Conservation (phyloP, 1,140 invertebrate species). For the Pseudomyrmex gracilis region DNA sequence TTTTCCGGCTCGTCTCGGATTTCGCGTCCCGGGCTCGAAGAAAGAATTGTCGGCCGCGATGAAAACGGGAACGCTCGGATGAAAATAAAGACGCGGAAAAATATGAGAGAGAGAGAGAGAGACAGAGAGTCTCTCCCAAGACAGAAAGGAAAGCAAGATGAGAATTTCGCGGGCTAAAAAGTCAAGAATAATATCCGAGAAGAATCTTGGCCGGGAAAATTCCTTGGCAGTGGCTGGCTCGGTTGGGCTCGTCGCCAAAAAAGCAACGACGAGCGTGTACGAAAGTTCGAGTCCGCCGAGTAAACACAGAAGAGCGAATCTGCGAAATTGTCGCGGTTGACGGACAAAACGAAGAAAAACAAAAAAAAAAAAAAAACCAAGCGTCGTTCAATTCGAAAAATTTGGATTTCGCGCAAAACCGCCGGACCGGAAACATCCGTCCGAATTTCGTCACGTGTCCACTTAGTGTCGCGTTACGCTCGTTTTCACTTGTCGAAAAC, state of each 20-base stretch:
- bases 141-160: conserved; percentile 43
- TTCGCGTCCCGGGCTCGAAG: conserved; percentile 41
- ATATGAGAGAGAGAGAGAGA: conserved; percentile 56
- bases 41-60: conserved; percentile 29
- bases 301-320: conserved; percentile 60
- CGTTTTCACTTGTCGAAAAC: conserved; percentile 12
- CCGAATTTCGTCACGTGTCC: neutral
- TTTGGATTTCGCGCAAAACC: conserved; percentile 10
- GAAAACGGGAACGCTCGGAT: conserved; percentile 1
- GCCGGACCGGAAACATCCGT: conserved; percentile 20
- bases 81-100: conserved; percentile 36
- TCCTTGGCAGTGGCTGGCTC: conserved; percentile 78
- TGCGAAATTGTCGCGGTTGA: conserved; percentile 52
- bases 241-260: conserved; percentile 80
- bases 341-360: conserved; percentile 9
- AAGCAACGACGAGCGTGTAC: conserved; percentile 77
- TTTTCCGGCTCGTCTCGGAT: conserved; percentile 45
- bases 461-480: neutral
- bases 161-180: conserved; percentile 70
- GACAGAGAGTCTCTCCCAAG: conserved; percentile 47
- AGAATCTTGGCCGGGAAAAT: conserved; percentile 75
- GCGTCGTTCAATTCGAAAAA: neutral
- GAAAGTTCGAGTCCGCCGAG: conserved; percentile 39
- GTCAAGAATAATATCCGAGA: conserved; percentile 69
- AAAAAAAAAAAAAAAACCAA: neutral